Base-by-base conservation (phyloP, 2,888 invertebrate genomes). In the Tetropium fuscum region DNA sequence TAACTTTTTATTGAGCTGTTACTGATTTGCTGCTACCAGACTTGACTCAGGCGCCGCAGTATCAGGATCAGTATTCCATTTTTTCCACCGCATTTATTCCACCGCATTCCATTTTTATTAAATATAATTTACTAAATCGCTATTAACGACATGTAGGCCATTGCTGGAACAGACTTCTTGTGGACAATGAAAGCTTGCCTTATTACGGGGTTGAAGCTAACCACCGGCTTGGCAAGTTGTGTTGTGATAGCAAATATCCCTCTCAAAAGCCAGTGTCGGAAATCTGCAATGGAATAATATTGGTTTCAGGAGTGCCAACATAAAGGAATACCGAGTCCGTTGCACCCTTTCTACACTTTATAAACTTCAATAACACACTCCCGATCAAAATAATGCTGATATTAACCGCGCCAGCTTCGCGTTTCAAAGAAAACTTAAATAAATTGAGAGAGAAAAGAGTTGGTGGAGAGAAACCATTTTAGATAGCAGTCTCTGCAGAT, bases 91-190 rank as follows among this genome's bases (percentile, higher is more conserved):
- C n/a, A n/a, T n/a, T n/a, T n/a, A n/a, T n/a, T n/a, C n/a, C n/a
- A 32, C 38, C 2, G 2, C 45, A 57, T 66, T 63, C 65, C 58
- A 64, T 66, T 67, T 65, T 70, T 60, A 67, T 66, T 64, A 66
- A 69, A 69, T 70, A 64, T 68, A 69, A 69, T 67, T 71, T 66
- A 68, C 64, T 54, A 64, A 70, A 72, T 69, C 68, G 69, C 69
- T 64, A 66, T 64, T 59, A 68, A 69, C 54, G 65, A 72, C 70
- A 66, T 67, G 70, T 60, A 58, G 58, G 60, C 53, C 66, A 62
- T 68, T 64, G 65, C 66, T 60, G 58, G 68, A 65, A 65, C 63
- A 66, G n/a, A 65, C 68, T 64, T 69, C 63, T 64, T 60, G 60
- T 61, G 59, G 64, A 64, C 59, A 64, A 65, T 69, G 67, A 71